Conservation (phyloP, 2,113 vertebrate species). For the Pionites leucogaster region DNA sequence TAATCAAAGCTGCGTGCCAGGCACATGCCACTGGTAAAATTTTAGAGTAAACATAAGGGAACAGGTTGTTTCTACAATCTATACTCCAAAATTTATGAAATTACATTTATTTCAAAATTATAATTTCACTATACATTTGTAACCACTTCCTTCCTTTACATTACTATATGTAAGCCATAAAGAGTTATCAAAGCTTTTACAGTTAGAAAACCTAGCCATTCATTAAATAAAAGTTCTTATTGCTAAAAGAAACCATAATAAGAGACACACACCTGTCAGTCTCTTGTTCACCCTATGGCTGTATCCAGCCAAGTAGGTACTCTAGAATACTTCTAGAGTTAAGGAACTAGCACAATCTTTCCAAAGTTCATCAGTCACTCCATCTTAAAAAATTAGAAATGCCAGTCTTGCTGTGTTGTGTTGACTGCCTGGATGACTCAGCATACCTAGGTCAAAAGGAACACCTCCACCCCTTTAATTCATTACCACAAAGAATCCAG, state of each 20-base stretch:
- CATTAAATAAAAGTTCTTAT: not conserved
- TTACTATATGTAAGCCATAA: not conserved
- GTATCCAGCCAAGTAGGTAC: not conserved
- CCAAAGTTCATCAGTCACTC: not conserved
- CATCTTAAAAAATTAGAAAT: not conserved
- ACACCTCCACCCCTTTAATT: not conserved
- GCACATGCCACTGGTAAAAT: not conserved
- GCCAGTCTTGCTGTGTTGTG: not conserved
- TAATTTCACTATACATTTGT: not conserved
- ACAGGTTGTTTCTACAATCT: not conserved
- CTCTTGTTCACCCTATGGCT: not conserved
- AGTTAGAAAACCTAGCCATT: not conserved
- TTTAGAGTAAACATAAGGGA: not conserved
- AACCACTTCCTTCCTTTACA: not conserved
- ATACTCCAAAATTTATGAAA: not conserved
- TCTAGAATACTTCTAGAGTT: not conserved
- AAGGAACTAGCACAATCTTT: not conserved
- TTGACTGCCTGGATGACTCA: not conserved
- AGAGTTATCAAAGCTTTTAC: not conserved
- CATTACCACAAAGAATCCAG: not conserved
- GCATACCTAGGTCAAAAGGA: not conserved
- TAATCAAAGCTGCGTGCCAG: not conserved
- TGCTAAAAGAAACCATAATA: not conserved
- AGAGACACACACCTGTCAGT: not conserved
- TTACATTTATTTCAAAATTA: not conserved